These are phyloP conservation scores for Megalops cyprinoides DNA, from an alignment of 2,797 vertebrate genomes.

Conservation along the genomic window DNA sequence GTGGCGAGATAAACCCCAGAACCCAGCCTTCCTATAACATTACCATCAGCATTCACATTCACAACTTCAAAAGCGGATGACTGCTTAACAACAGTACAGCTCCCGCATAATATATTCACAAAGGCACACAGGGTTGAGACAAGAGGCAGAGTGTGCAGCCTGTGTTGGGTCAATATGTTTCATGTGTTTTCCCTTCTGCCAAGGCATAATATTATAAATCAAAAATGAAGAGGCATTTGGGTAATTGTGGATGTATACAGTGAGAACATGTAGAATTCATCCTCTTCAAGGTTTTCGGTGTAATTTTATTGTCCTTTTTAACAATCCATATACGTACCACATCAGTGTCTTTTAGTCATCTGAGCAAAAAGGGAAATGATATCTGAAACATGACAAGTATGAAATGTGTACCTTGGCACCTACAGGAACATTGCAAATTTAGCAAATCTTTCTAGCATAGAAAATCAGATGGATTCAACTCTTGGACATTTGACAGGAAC, in stretches of 20 bases:
- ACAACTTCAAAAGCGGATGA: slow-evolving; percentile 41
- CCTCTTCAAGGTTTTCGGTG: neutral
- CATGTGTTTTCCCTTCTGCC: neutral
- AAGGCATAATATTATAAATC: neutral
- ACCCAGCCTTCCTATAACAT: slow-evolving; percentile 56
- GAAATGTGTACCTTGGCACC: slow-evolving; percentile 21
- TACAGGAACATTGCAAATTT: slow-evolving; percentile 24
- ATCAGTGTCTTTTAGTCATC: neutral
- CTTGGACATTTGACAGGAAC: slow-evolving; percentile 23
- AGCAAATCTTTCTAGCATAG: slow-evolving; percentile 28
- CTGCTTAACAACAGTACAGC: slow-evolving; percentile 41
- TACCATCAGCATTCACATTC: slow-evolving; percentile 59
- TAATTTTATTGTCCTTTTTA: neutral
- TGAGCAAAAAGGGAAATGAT: neutral
- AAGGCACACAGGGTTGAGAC: slow-evolving; percentile 40
- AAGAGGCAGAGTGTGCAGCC: neutral
- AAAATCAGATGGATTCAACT: slow-evolving; percentile 20
- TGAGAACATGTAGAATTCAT: neutral
- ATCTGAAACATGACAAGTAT: slow-evolving; percentile 6
- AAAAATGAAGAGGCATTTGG: neutral
- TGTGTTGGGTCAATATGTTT: neutral
- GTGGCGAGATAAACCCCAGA: slow-evolving; percentile 1
- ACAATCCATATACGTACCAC: too few species aligned
- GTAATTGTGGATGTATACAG: neutral
- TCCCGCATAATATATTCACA: slow-evolving; percentile 22